Evolutionary conservation across 2,113 vertebrate species (phyloP).

Genomic region (Gadus chalcogrammus): DNA sequence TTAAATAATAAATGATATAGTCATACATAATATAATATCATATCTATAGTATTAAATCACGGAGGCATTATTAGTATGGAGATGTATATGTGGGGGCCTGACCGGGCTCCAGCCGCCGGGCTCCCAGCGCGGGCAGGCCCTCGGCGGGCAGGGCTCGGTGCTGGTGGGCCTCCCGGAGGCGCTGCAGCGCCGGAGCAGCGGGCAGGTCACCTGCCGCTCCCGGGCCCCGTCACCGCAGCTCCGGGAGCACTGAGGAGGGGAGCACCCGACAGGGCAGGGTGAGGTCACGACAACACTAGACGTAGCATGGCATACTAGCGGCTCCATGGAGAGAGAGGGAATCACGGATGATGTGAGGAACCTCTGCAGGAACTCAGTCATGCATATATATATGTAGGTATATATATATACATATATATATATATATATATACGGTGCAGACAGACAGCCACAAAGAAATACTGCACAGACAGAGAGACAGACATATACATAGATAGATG

Average conservation of each 20-base stretch:
- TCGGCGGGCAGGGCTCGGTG: slow-evolving; percentile 61
- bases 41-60: too few relatives aligned
- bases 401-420: too few relatives aligned
- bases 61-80: background rate
- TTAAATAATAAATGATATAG: background rate
- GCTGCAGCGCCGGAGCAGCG: slow-evolving; percentile 60
- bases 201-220: slow-evolving; percentile 70
- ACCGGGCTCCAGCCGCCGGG: slow-evolving; percentile 68
- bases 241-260: slow-evolving; percentile 64
- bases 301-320: too few relatives aligned
- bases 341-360: too few relatives aligned
- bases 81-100: background rate
- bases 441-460: background rate
- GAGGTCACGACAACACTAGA: too few relatives aligned
- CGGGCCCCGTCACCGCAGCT: slow-evolving; percentile 65
- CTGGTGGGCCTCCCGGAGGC: slow-evolving; percentile 59
- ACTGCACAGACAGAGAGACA: too few relatives aligned
- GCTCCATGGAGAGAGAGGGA: too few relatives aligned
- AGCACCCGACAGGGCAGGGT: too few relatives aligned
- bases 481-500: background rate
- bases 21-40: too few relatives aligned
- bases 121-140: slow-evolving; percentile 64
- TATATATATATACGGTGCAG: too few relatives aligned
- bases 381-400: too few relatives aligned
- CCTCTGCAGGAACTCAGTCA: background rate